Base-by-base conservation (phyloP, 2,888 invertebrate species). In the Lepidochrysops patricia region DNA sequence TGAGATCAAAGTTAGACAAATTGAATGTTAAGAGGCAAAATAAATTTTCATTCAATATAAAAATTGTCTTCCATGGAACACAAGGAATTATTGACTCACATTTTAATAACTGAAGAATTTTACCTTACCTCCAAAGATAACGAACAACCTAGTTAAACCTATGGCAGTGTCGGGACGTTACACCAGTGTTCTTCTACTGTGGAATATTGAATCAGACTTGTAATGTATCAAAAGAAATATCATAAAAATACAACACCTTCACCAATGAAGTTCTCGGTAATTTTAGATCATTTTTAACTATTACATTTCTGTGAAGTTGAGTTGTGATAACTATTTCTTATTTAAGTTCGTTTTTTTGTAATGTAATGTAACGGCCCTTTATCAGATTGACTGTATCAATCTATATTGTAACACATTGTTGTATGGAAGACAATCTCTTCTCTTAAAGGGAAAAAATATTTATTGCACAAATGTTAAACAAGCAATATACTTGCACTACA, bases 91-190 rank as follows among this genome's bases (percentile, higher is more conserved):
- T 43, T 43, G 9, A 43, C 19, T 23, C 4, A 43, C 6, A 23
- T 19, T 23, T 23, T 12, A 34, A 34, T n/a, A 43, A 43, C 19
- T 7, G 6, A 43, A 43, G 19, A 23, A 19, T 43, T 43, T 23
- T 9, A 43, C 9, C 23, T 43, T 43, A 43, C 23, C 7, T 6
- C 43, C 19, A 43, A 19, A 43, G 43, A 29, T 29, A 43, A 9
- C 4, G 19, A 23, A 23, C 4, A 23, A 77, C 72, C 66, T 76
- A 74, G 67, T 75, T 79, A 76, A 72, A 72, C 72, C 73, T 79
- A 82, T 79, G 82, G 82, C 84, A 82, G 83, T 84, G 83, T 70
- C 70, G 72, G 74, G 73, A 76, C 69, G 73, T 72, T 32, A 19
- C 15, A 54, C 29, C 54, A 12, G 54, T 54, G 27, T 54, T 19